Percentiles rank a stretch among this genome's conserved stretches.
phyloP scores from a whole-genome alignment of 2,888 invertebrate genomes.

The Zaprionus bogoriensis region DNA sequence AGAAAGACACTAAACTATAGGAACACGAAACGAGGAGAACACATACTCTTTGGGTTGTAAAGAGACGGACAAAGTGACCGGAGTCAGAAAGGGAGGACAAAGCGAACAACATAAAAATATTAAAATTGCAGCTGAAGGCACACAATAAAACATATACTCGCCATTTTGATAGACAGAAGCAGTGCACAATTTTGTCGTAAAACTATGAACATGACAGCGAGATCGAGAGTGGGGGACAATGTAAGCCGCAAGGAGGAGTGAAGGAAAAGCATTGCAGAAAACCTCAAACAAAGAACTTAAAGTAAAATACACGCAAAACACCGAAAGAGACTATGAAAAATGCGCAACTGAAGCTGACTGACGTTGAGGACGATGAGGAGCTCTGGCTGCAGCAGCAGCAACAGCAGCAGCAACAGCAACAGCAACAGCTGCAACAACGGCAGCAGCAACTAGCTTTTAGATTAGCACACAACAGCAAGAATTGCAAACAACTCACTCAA shows the following conservation, averaged over 20 bases:
- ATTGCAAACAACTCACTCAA: slow-evolving; percentile 48
- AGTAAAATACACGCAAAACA: slow-evolving; percentile 64
- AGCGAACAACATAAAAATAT: slow-evolving; percentile 24
- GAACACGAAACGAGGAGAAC: slow-evolving; percentile 23
- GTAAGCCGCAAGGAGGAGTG: slow-evolving; percentile 40
- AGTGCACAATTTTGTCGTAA: slow-evolving; percentile 36
- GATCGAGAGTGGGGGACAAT: slow-evolving; percentile 34
- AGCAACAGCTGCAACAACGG: slow-evolving; percentile 27
- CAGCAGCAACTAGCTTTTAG: slow-evolving; percentile 42
- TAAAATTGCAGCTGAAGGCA: slow-evolving; percentile 47
- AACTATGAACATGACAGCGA: slow-evolving; percentile 24
- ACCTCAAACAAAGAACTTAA: slow-evolving; percentile 16
- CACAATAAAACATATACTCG: slow-evolving; percentile 80
- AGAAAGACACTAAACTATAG: slow-evolving; percentile 35
- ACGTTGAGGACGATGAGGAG: slow-evolving; percentile 74
- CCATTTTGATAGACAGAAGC: slow-evolving; percentile 64
- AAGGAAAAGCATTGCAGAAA: slow-evolving; percentile 25
- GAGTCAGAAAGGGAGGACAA: slow-evolving; percentile 23
- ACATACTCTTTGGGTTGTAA: slow-evolving; percentile 73
- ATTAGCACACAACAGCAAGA: slow-evolving; percentile 45
- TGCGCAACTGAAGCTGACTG: slow-evolving; percentile 75
- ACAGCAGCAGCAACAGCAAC: slow-evolving; percentile 18
- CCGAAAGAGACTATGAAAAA: slow-evolving; percentile 79
- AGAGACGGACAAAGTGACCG: slow-evolving; percentile 38
- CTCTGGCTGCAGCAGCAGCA: slow-evolving; percentile 49